Evolutionary conservation across 2,113 vertebrate genomes (phyloP).

Genomic region (Chloroceryle aenea): DNA sequence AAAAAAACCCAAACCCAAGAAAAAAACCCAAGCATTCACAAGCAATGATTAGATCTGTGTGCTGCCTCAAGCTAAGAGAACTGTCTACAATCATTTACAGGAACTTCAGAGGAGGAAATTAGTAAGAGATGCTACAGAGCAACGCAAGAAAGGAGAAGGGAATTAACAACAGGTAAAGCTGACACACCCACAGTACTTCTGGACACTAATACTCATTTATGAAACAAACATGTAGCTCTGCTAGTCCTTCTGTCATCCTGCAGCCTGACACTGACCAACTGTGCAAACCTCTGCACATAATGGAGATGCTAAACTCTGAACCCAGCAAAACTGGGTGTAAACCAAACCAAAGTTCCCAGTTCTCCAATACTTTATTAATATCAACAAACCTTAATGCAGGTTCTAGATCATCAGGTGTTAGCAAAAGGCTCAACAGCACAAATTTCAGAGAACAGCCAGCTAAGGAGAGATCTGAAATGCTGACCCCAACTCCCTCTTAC

Average conservation of each 20-base stretch:
- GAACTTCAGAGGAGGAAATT: background rate
- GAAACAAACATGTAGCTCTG: background rate
- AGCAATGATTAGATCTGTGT: background rate
- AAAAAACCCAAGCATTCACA: background rate
- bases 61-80: background rate
- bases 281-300: background rate
- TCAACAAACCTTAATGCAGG: background rate
- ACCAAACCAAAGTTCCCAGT: background rate
- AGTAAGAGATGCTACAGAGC: background rate
- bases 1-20: background rate
- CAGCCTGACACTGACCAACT: background rate
- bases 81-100: background rate
- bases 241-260: background rate
- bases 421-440: background rate
- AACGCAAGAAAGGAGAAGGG: background rate
- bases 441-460: background rate
- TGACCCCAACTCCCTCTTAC: background rate
- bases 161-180: background rate
- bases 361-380: background rate
- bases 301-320: fast-evolving
- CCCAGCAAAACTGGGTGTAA: background rate
- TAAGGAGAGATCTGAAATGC: background rate
- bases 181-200: background rate
- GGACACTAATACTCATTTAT: background rate
- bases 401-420: background rate